These are phyloP conservation scores for Tetragonula carbonaria DNA, from an alignment of 2,888 invertebrate species.

Conservation along the genomic window DNA sequence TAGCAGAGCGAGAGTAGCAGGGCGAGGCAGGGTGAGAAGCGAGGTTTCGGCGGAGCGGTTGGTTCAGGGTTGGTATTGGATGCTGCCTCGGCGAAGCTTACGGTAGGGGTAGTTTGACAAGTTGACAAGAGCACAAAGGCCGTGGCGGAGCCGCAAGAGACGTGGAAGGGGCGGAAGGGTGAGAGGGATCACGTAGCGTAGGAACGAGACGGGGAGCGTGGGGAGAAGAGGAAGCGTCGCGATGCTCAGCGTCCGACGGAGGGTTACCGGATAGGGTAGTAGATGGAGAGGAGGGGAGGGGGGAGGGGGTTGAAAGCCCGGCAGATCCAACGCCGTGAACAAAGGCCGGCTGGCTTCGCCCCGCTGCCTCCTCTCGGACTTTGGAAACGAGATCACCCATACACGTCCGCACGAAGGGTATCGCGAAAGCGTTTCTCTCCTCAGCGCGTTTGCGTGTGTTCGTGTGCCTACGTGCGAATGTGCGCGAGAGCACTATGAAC, in stretches of 20 bases:
- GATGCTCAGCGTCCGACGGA: conserved; percentile 84
- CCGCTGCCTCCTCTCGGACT: conserved; percentile 57
- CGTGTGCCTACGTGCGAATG: background rate
- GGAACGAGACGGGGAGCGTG: conserved; percentile 39
- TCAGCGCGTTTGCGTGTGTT: conserved; percentile 1
- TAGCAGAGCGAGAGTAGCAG: background rate
- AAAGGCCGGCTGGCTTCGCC: conserved; percentile 70
- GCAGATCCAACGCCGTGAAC: conserved; percentile 78
- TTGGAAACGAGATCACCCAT: conserved; percentile 70
- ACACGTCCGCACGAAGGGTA: conserved; percentile 25
- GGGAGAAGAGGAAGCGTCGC: conserved; percentile 85
- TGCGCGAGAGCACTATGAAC: background rate
- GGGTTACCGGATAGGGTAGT: conserved; percentile 65
- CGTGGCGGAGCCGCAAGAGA: conserved; percentile 79
- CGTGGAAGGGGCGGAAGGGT: conserved; percentile 61
- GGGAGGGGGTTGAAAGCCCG: conserved; percentile 67
- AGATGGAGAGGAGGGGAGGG: background rate
- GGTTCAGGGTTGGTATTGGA: conserved; percentile 78
- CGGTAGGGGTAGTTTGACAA: conserved; percentile 83
- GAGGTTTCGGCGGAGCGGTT: conserved; percentile 67
- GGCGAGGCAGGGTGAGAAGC: conserved; percentile 59
- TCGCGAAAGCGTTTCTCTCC: conserved; percentile 6
- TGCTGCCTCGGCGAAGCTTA: conserved; percentile 65
- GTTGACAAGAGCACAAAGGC: conserved; percentile 84
- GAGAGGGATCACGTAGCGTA: conserved; percentile 27